Evolutionary conservation across 2,888 invertebrate genomes (phyloP).

Genomic region (Carterocephalus palaemon): DNA sequence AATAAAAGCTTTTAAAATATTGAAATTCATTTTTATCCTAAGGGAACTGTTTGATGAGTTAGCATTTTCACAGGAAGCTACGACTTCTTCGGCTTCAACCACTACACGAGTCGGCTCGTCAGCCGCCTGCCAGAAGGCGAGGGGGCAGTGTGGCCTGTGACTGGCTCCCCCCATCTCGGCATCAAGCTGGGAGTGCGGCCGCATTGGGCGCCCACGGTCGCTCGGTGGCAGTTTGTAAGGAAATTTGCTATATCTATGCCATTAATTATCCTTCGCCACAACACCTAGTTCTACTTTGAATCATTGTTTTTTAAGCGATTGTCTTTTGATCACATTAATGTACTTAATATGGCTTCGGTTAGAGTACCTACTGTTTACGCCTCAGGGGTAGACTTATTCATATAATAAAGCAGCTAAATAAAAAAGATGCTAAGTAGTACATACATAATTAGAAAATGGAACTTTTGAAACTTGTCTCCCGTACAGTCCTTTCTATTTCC

Average conservation of each 20-base stretch:
- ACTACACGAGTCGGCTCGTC: conserved; percentile 73
- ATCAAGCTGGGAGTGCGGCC: conserved; percentile 27
- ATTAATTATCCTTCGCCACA: not conserved
- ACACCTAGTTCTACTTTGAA: not conserved
- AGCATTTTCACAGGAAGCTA: conserved; percentile 62
- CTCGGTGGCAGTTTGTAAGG: conserved; percentile 38
- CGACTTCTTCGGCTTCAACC: conserved; percentile 82
- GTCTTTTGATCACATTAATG: no score
- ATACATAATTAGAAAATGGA: no score
- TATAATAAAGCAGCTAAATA: no score
- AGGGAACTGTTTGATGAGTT: no score
- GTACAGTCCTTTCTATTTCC: no score
- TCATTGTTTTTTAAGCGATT: not conserved
- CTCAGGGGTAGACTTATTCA: no score
- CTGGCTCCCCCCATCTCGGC: conserved; percentile 33
- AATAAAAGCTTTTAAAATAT: no score
- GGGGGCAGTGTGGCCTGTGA: conserved; percentile 36
- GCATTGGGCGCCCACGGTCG: conserved; percentile 34
- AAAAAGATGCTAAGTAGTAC: no score
- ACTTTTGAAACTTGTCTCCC: no score
- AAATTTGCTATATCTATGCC: not conserved
- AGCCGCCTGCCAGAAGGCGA: conserved; percentile 37
- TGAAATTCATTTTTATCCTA: no score
- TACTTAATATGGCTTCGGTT: no score
- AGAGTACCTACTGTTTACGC: no score